Conservation (phyloP, 2,113 vertebrate species). For the Miniopterus natalensis region DNA sequence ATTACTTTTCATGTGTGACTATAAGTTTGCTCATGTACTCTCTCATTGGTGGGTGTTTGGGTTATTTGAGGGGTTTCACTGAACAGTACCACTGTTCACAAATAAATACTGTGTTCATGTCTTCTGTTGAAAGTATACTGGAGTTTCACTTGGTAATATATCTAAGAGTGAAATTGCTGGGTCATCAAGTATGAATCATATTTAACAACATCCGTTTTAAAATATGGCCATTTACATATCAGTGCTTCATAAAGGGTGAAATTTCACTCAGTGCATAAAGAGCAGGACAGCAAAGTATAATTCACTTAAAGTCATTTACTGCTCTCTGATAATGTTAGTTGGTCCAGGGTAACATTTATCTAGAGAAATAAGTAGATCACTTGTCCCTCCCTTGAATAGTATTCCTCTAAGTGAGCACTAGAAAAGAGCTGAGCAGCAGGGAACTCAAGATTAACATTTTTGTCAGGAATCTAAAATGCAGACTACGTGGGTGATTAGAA, state of each 20-base stretch:
- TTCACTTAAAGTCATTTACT: neutral
- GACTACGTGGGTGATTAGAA: neutral
- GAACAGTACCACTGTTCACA: neutral
- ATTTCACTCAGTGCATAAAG: neutral
- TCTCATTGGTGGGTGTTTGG: neutral
- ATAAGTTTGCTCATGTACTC: neutral
- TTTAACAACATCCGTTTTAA: slow-evolving; percentile 51
- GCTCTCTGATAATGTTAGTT: slow-evolving; percentile 22
- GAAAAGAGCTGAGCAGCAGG: slow-evolving; percentile 36
- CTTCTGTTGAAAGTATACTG: neutral
- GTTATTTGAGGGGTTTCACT: neutral
- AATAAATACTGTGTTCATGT: neutral
- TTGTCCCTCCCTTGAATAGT: neutral
- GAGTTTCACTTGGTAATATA: neutral
- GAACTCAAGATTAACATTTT: neutral
- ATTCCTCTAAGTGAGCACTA: slow-evolving; percentile 41
- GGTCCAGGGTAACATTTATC: slow-evolving; percentile 3
- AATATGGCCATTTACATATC: neutral
- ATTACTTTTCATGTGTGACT: neutral
- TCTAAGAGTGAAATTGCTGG: neutral
- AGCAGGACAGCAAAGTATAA: neutral
- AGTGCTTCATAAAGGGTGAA: slow-evolving; percentile 23
- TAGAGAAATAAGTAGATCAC: neutral
- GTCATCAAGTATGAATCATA: neutral
- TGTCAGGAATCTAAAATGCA: slow-evolving; percentile 28